Evolutionary conservation across 2,888 invertebrate genomes (phyloP), one percentile per base, ranked within the genome.

Genomic region (Brachyptera risi): DNA sequence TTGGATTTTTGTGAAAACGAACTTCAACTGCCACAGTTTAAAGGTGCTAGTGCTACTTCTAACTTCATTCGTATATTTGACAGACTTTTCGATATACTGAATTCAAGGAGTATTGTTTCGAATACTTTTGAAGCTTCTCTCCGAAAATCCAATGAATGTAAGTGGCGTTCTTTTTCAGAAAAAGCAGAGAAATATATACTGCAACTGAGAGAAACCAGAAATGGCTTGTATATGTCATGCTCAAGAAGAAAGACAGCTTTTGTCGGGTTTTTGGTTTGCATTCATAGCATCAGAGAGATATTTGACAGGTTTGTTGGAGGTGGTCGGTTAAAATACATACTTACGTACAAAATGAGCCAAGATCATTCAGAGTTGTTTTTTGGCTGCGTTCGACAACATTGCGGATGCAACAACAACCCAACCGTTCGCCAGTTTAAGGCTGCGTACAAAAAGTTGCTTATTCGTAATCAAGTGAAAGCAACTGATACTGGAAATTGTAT

Each of bases 311-410:
- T 64, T 15, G 23, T 63, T 26, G 21, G 17, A 1, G 3, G 15
- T 1, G 38, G 42, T 15, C 37, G 27, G 9, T n/a, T 56, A 1
- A 40, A 51, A 1, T 62, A 61, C 26, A 19, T 66, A 1, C 35
- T 57, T 17, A 63, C 64, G 1, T 65, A 63, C 44, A 65, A 66
- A 42, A 23, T 64, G n/a, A 63, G 64, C 37, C 66, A 66, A 35
- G 66, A 66, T 47, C 64, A 65, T 37, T 15, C 65, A 3, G 64
- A 66, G 23, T 13, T 64, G 13, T 61, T 66, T 19, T 65, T 65
- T 50, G 54, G 60, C 2, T 23, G 38, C 1, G 51, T 66, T 31
- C 42, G 66, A 31, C 17, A 23, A 19, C 44, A 40, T 17, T 57
- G 63, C 9, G 64, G 63, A 1, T 65, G 59, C 17, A 66, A 65